Evolutionary conservation across 2,888 invertebrate species (phyloP).

Genomic region (Caenorhabditis zanzibari): DNA sequence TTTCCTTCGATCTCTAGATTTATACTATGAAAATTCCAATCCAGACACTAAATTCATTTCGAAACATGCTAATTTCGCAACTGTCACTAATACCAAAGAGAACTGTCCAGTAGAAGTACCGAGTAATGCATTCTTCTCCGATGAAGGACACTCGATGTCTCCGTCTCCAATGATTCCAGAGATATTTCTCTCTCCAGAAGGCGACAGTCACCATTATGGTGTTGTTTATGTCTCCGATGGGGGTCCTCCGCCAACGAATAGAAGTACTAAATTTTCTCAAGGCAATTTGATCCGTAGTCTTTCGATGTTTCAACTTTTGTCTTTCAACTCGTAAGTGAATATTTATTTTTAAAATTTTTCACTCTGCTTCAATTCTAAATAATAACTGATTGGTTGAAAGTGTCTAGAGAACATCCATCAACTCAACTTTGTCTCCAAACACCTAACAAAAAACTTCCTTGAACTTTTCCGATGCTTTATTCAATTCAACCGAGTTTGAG

Average conservation of each 20-base stretch:
- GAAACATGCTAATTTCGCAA: slow-evolving; percentile 39
- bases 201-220: slow-evolving; percentile 52
- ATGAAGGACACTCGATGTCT: slow-evolving; percentile 51
- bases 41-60: no score
- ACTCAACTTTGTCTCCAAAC: slow-evolving; percentile 9
- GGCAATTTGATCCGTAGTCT: background rate
- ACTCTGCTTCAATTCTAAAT: no score
- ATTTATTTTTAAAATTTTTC: no score
- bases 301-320: slow-evolving; percentile 30
- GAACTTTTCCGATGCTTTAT: background rate
- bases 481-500: background rate
- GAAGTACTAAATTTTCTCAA: slow-evolving; percentile 37
- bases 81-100: background rate
- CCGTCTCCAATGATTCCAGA: slow-evolving; percentile 42
- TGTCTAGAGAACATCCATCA: background rate
- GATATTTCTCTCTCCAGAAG: slow-evolving; percentile 16
- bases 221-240: slow-evolving; percentile 55
- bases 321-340: background rate
- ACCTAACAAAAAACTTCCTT: background rate
- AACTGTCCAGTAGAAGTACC: slow-evolving; percentile 12
- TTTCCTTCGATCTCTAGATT: no score
- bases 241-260: slow-evolving; percentile 29
- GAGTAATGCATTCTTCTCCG: slow-evolving; percentile 54
- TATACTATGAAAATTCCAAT: no score
- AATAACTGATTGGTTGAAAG: background rate